phyloP scores from a whole-genome alignment of 2,797 vertebrate genomes.

The Brotula barbata region DNA sequence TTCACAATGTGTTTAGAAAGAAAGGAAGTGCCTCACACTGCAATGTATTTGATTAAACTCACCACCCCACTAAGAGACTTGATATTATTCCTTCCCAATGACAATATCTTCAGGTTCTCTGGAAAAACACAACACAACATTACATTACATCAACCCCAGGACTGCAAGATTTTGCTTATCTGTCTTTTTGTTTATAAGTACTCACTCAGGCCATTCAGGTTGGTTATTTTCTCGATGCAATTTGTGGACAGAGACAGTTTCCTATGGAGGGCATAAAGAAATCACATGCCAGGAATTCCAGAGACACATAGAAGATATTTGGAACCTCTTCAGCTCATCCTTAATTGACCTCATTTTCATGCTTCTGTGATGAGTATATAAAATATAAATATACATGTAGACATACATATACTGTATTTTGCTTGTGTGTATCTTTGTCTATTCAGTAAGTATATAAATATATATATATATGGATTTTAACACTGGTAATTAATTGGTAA shows the following conservation, averaged over 20 bases:
- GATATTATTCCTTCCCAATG: conserved; percentile 95
- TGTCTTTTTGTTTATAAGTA: conserved; percentile 38
- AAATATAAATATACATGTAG: no score
- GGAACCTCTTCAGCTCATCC: no score
- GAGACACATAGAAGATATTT: no score
- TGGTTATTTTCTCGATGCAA: conserved; percentile 97
- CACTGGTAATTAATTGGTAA: no score
- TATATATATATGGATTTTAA: no score
- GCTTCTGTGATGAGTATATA: no score
- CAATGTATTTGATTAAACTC: conserved; percentile 47
- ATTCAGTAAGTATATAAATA: no score
- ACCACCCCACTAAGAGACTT: conserved; percentile 94
- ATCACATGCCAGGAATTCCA: background rate
- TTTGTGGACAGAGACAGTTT: conserved; percentile 95
- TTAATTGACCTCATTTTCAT: no score
- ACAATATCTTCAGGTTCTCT: conserved; percentile 95
- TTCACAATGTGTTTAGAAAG: background rate
- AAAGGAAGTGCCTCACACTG: background rate
- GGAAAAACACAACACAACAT: conserved; percentile 28
- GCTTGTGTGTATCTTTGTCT: no score
- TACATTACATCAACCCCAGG: background rate
- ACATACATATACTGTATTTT: no score
- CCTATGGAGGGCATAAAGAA: conserved; percentile 76
- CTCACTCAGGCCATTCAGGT: conserved; percentile 94
- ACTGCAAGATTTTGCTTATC: background rate